phyloP scores from a whole-genome alignment of 2,797 vertebrate genomes.

The Salmo trutta region DNA sequence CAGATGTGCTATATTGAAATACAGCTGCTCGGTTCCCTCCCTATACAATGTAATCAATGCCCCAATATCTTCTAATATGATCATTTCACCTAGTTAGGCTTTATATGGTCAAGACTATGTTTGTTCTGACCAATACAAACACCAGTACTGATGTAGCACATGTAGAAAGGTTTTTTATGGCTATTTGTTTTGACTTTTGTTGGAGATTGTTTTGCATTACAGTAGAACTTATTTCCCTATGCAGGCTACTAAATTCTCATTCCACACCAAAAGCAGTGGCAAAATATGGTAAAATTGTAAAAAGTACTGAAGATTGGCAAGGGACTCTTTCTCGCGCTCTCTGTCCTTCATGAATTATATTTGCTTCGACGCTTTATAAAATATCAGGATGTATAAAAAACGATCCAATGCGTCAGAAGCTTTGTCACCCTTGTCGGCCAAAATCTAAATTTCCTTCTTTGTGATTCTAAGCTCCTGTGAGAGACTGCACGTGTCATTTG shows the following conservation, averaged over 20 bases:
- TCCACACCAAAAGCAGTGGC: not conserved
- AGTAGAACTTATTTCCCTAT: not conserved
- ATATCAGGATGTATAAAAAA: slow-evolving; percentile 5
- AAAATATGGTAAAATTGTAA: not conserved
- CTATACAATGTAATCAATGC: not conserved
- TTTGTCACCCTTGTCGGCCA: slow-evolving; percentile 44
- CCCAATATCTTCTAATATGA: too few relatives aligned
- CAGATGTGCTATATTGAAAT: slow-evolving; percentile 32
- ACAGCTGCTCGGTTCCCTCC: not conserved
- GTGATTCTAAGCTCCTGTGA: slow-evolving; percentile 34
- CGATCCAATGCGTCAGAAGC: slow-evolving; percentile 17
- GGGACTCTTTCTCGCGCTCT: not conserved
- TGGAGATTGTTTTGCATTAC: not conserved
- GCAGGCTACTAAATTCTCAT: not conserved
- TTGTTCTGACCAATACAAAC: not conserved
- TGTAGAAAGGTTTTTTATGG: not conserved
- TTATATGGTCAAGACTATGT: too few relatives aligned
- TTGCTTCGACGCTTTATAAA: slow-evolving; percentile 22
- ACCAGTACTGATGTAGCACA: not conserved
- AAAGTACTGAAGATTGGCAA: not conserved
- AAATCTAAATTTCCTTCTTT: slow-evolving; percentile 44
- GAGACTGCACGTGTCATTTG: slow-evolving; percentile 42
- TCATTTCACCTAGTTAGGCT: too few relatives aligned
- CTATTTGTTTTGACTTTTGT: not conserved
- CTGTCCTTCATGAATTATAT: not conserved